Base-by-base conservation (phyloP, 2,797 vertebrate species). In the Oreortyx pictus region DNA sequence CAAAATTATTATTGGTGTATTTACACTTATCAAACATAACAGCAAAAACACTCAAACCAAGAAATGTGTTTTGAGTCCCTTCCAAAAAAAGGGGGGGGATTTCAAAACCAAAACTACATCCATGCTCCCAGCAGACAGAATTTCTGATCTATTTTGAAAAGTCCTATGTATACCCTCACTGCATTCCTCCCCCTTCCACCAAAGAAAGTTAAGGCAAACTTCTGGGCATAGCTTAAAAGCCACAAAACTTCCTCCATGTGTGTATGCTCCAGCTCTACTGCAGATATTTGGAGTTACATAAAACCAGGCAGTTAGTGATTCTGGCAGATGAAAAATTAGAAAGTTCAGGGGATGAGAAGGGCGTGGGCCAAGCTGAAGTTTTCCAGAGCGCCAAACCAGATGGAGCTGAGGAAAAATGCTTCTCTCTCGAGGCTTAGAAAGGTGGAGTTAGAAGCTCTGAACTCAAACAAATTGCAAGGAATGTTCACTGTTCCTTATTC, bases 321-420 rank as follows among this genome's bases (percentile, higher is more conserved):
- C 91, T 96, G 95, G 94, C 95, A 93, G 96, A 54, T 78, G 89
- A 95, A 96, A 96, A 96, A 94, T 90, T 68, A 88, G 86, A 86
- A 96, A 96, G 91, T 95, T 97, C 96, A 96, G 93, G 87, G 92
- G 57, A 88, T 29, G 68, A 85, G 83, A 86, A 95, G 33, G 50
- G 86, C 0, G 79, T 57, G 77, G 94, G 94, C 95, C 92, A 85
- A 79, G 17, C 79, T 96, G 93, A 93, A 96, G 89, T 94, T 96
- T 93, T 96, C 96, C 95, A 97, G 94, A 96, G 92, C 17, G 44
- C 85, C 13, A 10, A 88, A 94, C 94, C 94, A 96, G 96, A 90
- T 92, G 93, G 96, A 96, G 74, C 2, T 0, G 78, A 96, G 93
- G 90, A 94, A 96, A 96, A 95, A 72, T 0, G 1, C 56, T 86